phyloP scores from a whole-genome alignment of 2,888 invertebrate genomes.

The Abscondita cerata region DNA sequence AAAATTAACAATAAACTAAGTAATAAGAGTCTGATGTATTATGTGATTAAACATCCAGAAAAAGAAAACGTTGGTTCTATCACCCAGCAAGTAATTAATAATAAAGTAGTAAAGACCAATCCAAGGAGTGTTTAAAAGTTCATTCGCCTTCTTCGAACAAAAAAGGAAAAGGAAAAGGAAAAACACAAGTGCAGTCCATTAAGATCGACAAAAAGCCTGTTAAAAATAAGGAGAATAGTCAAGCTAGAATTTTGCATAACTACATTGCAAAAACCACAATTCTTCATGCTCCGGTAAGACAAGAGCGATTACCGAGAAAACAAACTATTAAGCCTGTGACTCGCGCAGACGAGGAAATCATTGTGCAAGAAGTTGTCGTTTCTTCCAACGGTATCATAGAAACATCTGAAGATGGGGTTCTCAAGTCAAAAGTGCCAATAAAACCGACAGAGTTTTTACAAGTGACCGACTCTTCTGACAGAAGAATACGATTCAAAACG shows the following conservation, averaged over 20 bases:
- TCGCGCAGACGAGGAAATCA: slow-evolving; percentile 55
- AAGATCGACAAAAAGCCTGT: slow-evolving; percentile 46
- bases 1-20: slow-evolving; percentile 11
- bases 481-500: slow-evolving; percentile 47
- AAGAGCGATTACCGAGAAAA: slow-evolving; percentile 55
- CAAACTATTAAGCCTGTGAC: slow-evolving; percentile 57
- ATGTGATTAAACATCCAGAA: slow-evolving; percentile 50
- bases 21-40: slow-evolving; percentile 39
- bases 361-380: slow-evolving; percentile 56
- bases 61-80: slow-evolving; percentile 53
- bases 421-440: slow-evolving; percentile 37
- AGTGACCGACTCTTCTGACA: slow-evolving; percentile 53
- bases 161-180: slow-evolving; percentile 31
- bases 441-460: slow-evolving; percentile 50
- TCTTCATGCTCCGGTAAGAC: slow-evolving; percentile 53
- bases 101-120: slow-evolving; percentile 43
- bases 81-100: slow-evolving; percentile 27
- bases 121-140: slow-evolving; percentile 53
- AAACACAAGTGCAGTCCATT: slow-evolving; percentile 18
- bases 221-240: slow-evolving; percentile 50
- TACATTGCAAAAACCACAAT: slow-evolving; percentile 54
- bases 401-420: slow-evolving; percentile 40
- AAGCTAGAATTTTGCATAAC: slow-evolving; percentile 51
- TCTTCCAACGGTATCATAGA: slow-evolving; percentile 53
- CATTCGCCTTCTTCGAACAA: slow-evolving; percentile 34